Base-by-base conservation (phyloP, 1,140 invertebrate species). In the Trissolcus basalis region DNA sequence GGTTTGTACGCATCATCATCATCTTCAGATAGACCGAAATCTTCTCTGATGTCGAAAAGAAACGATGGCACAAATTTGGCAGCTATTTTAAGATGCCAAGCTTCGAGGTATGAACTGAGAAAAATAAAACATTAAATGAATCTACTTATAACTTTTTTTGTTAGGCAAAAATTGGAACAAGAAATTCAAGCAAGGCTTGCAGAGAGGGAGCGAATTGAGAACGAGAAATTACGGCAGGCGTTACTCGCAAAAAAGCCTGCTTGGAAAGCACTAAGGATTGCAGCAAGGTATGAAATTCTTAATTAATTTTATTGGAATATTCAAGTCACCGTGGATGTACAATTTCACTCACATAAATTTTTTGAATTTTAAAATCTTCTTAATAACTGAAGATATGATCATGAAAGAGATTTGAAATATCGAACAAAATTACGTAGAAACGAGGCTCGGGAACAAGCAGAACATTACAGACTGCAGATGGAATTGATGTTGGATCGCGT, bases 401-500 rank as follows among this genome's bases (percentile, higher is more conserved):
- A 92, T 41, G 81, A 84, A 44, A 83, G 82, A 82, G 92, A 93
- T 77, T 88, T 93, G 59, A 90, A 90, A 12, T 90, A 93, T 85
- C 84, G 93, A 41, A 85, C 91, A 13, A 91, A 91, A 71, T 89
- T 92, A 35, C 86, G 92, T 10, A 89, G 90, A 45, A 91, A 92
- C 39, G 92, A 93, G 83, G 92, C 93, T 44, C 87, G 90, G 71
- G 89, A 93, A 75, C 89, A 91, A 63, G 89, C 90, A 7, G 92
- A 93, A 72, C 91, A 92, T 80, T 92, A 92, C 85, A 87, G 90
- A 5, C 85, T 92, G 27, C 90, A 92, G 71, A 94, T 94, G 93
- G 91, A 93, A 83, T 80, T 91, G 61, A 94, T 94, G 92, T 85
- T 92, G 53, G 90, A 91, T 49, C 89, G 93, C 64, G 93, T 94